Evolutionary conservation across 2,888 invertebrate genomes (phyloP).

Genomic region (Encarsia formosa): DNA sequence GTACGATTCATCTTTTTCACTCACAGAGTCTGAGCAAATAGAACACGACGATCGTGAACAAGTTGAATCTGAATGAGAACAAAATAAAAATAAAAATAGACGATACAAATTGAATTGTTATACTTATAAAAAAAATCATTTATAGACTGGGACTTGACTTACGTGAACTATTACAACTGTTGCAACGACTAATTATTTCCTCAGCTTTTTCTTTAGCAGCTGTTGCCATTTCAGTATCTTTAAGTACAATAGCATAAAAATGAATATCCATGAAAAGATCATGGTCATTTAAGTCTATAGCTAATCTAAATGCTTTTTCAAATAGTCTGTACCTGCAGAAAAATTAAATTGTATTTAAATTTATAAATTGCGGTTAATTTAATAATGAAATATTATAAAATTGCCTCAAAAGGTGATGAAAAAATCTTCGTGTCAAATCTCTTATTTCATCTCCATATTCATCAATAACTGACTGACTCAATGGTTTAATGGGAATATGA

Average conservation of each 20-base stretch:
- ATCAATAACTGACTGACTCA: constrained; percentile 65
- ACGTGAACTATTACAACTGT: constrained; percentile 49
- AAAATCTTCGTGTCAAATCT: constrained; percentile 80
- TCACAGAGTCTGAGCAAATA: constrained; percentile 56
- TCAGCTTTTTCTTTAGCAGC: constrained; percentile 70
- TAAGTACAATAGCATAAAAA: constrained; percentile 65
- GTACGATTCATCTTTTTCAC: constrained; percentile 49
- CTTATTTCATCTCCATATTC: constrained; percentile 75
- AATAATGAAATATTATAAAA: not conserved
- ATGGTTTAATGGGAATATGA: constrained; percentile 65
- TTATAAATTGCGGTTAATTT: not conserved
- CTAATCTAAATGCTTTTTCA: constrained; percentile 80
- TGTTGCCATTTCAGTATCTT: constrained; percentile 61
- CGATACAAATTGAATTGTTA: not conserved
- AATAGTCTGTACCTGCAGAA: constrained; percentile 62
- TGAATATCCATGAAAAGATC: constrained; percentile 83
- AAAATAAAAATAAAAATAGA: not conserved
- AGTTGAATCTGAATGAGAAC: constrained; percentile 57
- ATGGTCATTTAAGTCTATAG: constrained; percentile 79
- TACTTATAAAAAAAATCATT: not conserved
- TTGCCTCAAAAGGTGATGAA: constrained; percentile 78
- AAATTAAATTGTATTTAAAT: not conserved
- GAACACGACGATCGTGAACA: constrained; percentile 72
- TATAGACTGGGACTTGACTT: too few species aligned
- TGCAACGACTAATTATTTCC: constrained; percentile 48